These are phyloP conservation scores for Cynoglossus semilaevis DNA, from an alignment of 2,113 vertebrate genomes.

Conservation along the genomic window DNA sequence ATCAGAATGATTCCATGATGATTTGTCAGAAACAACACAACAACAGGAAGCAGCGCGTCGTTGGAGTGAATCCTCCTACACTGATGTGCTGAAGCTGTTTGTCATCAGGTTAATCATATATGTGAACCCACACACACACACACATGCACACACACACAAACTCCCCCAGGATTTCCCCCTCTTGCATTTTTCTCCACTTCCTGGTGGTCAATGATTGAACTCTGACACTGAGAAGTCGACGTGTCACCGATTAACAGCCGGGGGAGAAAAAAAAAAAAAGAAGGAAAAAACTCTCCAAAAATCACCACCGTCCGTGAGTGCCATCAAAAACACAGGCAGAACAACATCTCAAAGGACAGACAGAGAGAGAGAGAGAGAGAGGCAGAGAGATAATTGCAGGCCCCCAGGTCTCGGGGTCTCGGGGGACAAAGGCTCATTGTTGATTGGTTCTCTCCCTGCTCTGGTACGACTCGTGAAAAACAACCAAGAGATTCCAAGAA, in stretches of 20 bases:
- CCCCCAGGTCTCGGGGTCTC: slow-evolving; percentile 28
- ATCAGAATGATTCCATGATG: too few relatives aligned
- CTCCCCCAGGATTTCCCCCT: slow-evolving; percentile 17
- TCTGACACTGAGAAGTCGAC: slow-evolving; percentile 14
- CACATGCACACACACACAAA: too few relatives aligned
- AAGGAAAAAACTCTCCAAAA: neutral
- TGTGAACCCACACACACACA: too few relatives aligned
- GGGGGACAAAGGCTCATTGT: slow-evolving; percentile 59
- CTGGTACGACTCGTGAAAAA: slow-evolving; percentile 8
- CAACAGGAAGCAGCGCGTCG: slow-evolving; percentile 22
- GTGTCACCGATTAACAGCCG: slow-evolving; percentile 52
- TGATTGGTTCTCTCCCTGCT: slow-evolving; percentile 22
- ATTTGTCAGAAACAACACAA: neutral
- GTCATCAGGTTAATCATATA: slow-evolving; percentile 59
- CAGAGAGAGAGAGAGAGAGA: slow-evolving; percentile 3
- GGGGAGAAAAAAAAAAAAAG: neutral
- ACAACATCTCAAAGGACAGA: slow-evolving; percentile 49
- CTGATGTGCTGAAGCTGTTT: slow-evolving; percentile 23
- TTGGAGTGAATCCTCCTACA: neutral
- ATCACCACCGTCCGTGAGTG: too few relatives aligned
- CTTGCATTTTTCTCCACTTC: slow-evolving; percentile 12
- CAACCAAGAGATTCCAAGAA: neutral
- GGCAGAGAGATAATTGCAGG: slow-evolving; percentile 48
- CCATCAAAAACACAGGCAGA: slow-evolving; percentile 13
- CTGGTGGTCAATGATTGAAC: slow-evolving; percentile 21